Conservation (phyloP, 1,140 invertebrate genomes). For the Pseudoatta argentina region DNA sequence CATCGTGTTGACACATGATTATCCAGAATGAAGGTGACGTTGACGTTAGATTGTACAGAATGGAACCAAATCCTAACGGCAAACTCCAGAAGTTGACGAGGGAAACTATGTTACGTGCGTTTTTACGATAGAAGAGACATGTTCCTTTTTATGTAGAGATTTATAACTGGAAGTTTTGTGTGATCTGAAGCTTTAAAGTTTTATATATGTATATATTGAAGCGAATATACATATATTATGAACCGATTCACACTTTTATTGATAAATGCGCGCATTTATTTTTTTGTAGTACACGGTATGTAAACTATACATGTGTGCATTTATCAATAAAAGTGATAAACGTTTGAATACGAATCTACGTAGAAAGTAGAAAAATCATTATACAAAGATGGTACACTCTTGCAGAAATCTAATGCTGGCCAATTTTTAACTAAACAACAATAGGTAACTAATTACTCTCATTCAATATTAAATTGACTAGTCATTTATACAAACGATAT, state of each 20-base stretch:
- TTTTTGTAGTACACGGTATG: no score
- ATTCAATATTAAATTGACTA: no score
- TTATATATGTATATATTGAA: no score
- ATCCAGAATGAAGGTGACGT: conserved; percentile 31
- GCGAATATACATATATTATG: neutral
- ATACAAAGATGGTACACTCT: neutral
- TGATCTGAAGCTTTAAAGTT: neutral
- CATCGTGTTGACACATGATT: conserved; percentile 55
- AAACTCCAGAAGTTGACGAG: conserved; percentile 11
- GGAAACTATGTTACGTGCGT: neutral
- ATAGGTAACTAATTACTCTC: no score
- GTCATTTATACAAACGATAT: no score
- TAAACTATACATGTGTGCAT: no score
- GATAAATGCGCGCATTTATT: no score
- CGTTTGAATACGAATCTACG: neutral
- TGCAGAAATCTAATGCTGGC: no score
- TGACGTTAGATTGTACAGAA: conserved; percentile 40
- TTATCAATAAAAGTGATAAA: no score
- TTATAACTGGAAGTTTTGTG: neutral
- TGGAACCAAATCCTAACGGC: conserved; percentile 22
- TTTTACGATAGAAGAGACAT: neutral
- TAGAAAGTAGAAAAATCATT: neutral
- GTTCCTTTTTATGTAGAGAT: neutral
- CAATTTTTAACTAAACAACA: no score
- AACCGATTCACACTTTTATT: no score